Percentiles rank a stretch among this genome's conserved stretches.
Conservation (phyloP, 1,140 invertebrate species). For the Stegodyphus dumicola region DNA sequence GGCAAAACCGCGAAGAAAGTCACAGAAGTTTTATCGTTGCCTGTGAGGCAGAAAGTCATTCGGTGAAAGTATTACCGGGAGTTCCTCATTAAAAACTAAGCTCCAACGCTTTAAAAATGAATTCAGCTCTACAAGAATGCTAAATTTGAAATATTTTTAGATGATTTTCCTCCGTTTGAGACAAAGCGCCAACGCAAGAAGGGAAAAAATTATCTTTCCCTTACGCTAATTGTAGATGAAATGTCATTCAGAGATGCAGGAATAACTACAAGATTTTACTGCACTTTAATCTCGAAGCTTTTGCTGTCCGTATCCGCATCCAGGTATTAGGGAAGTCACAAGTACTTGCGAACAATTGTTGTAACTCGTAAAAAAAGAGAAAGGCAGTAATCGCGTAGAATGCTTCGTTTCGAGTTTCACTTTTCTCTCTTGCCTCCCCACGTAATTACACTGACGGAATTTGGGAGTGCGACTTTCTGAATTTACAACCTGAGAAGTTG, state of each 20-base stretch:
- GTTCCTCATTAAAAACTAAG: slow-evolving; percentile 41
- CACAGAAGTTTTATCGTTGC: not conserved
- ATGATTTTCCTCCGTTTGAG: slow-evolving; percentile 10
- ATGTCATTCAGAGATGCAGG: slow-evolving; percentile 9
- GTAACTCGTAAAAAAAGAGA: slow-evolving; percentile 21
- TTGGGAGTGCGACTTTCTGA: slow-evolving; percentile 2
- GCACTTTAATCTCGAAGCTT: not conserved
- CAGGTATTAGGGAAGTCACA: not conserved
- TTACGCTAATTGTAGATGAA: slow-evolving; percentile 49
- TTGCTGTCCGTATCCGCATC: no score
- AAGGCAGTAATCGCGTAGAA: not conserved
- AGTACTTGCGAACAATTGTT: not conserved
- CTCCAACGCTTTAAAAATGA: slow-evolving; percentile 47
- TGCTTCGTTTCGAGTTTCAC: slow-evolving; percentile 4
- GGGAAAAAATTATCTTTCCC: not conserved
- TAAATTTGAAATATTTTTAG: slow-evolving; percentile 50
- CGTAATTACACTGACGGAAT: slow-evolving; percentile 27
- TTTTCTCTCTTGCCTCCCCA: slow-evolving; percentile 19
- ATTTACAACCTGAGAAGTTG: not conserved
- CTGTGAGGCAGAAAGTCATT: not conserved
- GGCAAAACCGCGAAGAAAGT: slow-evolving; percentile 34
- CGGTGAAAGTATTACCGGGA: not conserved
- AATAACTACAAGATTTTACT: not conserved
- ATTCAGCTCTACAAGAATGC: slow-evolving; percentile 4
- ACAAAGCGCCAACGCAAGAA: not conserved